Evolutionary conservation across 2,113 vertebrate species (phyloP).

Genomic region (Nerophis ophidion): DNA sequence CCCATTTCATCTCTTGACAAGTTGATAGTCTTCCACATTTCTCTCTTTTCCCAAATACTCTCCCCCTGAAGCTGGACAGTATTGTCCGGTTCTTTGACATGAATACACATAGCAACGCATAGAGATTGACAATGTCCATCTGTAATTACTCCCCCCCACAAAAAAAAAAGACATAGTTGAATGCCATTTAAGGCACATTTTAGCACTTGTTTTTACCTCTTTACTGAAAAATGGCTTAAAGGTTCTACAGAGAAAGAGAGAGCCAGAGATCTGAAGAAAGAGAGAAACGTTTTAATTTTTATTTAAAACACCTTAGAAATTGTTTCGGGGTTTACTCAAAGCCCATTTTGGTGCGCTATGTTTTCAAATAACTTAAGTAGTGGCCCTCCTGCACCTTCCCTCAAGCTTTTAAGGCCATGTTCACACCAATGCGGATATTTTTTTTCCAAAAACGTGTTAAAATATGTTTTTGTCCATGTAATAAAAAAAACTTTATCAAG

Average conservation of each 20-base stretch:
- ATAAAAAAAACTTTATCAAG: too few species aligned
- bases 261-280: constrained; percentile 74
- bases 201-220: constrained; percentile 14
- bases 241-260: constrained; percentile 77
- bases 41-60: constrained; percentile 71
- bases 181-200: not conserved
- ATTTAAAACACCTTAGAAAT: not conserved
- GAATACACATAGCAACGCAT: constrained; percentile 16
- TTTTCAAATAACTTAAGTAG: constrained; percentile 45
- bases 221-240: constrained; percentile 42
- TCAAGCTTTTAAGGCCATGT: constrained; percentile 23
- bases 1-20: constrained; percentile 56
- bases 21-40: constrained; percentile 50
- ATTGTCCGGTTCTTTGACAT: constrained; percentile 31
- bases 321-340: not conserved
- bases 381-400: constrained; percentile 64
- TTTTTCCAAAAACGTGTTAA: too few species aligned
- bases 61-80: constrained; percentile 37
- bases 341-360: constrained; percentile 13
- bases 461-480: too few species aligned
- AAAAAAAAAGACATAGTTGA: not conserved
- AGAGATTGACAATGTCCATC: constrained; percentile 2
- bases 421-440: too few species aligned
- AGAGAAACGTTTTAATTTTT: constrained; percentile 64
- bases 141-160: not conserved